Percentiles rank a stretch among this genome's conserved stretches.
Conservation (phyloP, 2,113 vertebrate species). For the Montifringilla adamsi region DNA sequence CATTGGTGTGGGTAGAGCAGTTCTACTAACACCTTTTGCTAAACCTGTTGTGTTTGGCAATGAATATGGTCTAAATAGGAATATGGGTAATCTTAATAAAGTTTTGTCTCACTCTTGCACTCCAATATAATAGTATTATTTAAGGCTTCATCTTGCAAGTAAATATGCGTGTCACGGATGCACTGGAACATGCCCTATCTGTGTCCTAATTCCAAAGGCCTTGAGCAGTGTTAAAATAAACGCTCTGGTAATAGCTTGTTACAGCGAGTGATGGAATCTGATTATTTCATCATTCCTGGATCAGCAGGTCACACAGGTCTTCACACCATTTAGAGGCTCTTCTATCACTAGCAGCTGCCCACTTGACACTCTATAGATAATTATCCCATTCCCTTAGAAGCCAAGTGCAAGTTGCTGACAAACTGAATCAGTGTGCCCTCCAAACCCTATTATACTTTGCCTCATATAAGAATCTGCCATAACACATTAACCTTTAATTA, state of each 20-base stretch:
- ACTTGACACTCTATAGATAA: neutral
- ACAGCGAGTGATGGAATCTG: neutral
- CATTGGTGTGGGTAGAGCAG: neutral
- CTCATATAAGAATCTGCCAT: neutral
- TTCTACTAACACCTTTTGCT: neutral
- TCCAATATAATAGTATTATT: neutral
- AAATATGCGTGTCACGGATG: neutral
- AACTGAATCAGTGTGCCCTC: neutral
- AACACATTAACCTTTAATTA: neutral
- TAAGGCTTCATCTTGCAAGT: neutral
- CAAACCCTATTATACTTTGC: neutral
- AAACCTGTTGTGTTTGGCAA: neutral
- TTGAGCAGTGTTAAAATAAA: conserved; percentile 22
- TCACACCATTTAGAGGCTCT: neutral
- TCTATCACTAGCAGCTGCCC: neutral
- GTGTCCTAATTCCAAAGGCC: neutral
- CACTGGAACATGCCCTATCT: neutral
- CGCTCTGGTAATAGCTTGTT: neutral
- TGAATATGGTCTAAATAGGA: neutral
- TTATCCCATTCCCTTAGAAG: neutral
- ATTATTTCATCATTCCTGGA: conserved; percentile 16
- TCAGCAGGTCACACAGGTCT: neutral
- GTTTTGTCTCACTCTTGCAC: neutral
- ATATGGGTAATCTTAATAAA: neutral
- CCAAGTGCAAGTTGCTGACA: neutral